Percentiles rank a stretch among this genome's conserved stretches.
phyloP scores from a whole-genome alignment of 2,113 vertebrate species.

The Rhegmatorhina hoffmannsi region DNA sequence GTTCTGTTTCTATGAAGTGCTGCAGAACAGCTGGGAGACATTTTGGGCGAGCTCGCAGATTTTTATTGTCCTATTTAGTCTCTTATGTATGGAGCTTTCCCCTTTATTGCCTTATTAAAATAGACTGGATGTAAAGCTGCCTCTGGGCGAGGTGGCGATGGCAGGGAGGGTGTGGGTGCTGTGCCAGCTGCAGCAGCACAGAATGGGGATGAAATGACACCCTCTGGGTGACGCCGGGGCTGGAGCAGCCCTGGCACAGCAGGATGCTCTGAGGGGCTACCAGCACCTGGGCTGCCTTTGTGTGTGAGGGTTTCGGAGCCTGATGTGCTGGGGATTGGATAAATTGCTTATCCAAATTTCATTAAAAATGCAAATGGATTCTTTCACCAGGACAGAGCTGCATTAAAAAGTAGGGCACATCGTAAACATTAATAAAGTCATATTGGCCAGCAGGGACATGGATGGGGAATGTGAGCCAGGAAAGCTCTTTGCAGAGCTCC shows the following conservation, averaged over 20 bases:
- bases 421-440: conserved; percentile 18
- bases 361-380: conserved; percentile 54
- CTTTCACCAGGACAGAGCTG: neutral
- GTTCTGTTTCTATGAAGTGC: neutral
- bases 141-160: neutral
- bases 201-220: neutral
- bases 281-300: rapidly evolving
- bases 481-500: conserved; percentile 20
- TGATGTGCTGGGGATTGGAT: neutral
- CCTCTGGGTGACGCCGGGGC: neutral
- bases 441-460: conserved; percentile 13
- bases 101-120: neutral
- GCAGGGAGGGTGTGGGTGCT: neutral
- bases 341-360: neutral
- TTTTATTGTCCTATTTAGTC: neutral
- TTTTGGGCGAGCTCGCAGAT: neutral
- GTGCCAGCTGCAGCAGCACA: neutral
- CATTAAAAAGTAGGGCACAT: neutral
- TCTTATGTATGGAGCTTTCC: neutral
- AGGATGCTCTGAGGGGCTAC: rapidly evolving
- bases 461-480: neutral
- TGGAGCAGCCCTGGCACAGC: neutral
- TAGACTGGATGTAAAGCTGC: neutral
- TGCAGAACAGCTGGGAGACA: neutral
- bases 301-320: rapidly evolving